Conservation (phyloP, 2,888 invertebrate genomes). For the Mystacides longicornis region DNA sequence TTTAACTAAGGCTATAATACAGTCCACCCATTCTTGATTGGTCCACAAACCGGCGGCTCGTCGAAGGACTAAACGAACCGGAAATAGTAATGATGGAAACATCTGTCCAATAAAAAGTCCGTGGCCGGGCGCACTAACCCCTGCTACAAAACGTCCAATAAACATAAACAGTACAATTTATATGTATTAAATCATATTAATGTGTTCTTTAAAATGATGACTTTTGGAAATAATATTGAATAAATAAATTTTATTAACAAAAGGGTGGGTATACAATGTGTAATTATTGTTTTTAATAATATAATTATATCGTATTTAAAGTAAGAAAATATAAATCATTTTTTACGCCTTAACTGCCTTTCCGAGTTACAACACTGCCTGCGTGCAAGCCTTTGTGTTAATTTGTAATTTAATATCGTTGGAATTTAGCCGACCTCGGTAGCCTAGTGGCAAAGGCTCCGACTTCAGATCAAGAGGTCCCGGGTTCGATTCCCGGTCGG, state of each 20-base stretch:
- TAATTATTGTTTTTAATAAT: conserved; percentile 2
- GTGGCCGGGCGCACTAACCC: no score
- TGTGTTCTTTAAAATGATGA: neutral
- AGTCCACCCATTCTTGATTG: no score
- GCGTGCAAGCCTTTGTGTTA: no score
- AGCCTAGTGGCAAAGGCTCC: no score
- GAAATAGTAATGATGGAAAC: neutral
- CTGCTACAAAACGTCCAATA: neutral
- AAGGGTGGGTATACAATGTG: neutral
- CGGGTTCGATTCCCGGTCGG: no score
- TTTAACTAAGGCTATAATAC: no score
- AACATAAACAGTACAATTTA: neutral
- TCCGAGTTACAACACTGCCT: no score
- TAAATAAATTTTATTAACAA: neutral
- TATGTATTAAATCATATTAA: neutral
- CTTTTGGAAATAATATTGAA: neutral
- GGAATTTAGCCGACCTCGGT: no score
- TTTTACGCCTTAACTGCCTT: neutral
- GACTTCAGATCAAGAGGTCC: no score
- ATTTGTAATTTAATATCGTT: no score
- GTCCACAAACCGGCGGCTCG: no score
- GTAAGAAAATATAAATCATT: neutral
- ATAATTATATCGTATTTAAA: neutral
- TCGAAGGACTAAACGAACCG: neutral
- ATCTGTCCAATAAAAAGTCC: conserved; percentile 1